Conservation (phyloP, 2,888 invertebrate genomes). For the Mythimna ferrago region DNA sequence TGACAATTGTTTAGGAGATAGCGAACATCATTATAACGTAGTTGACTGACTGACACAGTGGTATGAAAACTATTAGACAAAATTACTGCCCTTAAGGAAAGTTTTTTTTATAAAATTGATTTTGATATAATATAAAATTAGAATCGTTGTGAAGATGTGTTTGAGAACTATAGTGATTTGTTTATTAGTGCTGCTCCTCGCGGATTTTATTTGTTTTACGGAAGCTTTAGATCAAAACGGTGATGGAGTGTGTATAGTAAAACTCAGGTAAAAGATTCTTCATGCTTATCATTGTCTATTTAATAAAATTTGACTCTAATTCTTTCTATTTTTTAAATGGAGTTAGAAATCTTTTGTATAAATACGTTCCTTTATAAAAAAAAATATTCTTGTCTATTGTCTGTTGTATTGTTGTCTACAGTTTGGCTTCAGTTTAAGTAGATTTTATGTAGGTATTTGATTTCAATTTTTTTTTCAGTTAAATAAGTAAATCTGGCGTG, state of each 20-base stretch:
- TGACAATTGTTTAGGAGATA: slow-evolving; percentile 70
- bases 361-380: neutral
- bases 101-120: neutral
- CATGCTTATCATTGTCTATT: neutral
- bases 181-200: slow-evolving; percentile 52
- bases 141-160: slow-evolving; percentile 50
- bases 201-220: slow-evolving; percentile 49
- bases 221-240: slow-evolving; percentile 67
- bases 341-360: neutral
- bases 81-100: neutral
- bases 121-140: slow-evolving; percentile 17
- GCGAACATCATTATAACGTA: slow-evolving; percentile 64
- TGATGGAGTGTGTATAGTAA: slow-evolving; percentile 73
- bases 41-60: slow-evolving; percentile 63
- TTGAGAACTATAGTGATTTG: slow-evolving; percentile 59
- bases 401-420: too few relatives aligned
- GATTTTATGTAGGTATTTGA: neutral
- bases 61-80: slow-evolving; percentile 51
- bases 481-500: neutral
- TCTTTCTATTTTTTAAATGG: neutral
- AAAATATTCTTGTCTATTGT: neutral
- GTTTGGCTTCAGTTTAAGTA: too few relatives aligned
- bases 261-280: slow-evolving; percentile 66
- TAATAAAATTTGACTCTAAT: too few relatives aligned
- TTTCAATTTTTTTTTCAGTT: neutral